Conservation (phyloP, 2,888 invertebrate genomes). For the Alloplasta piceator region DNA sequence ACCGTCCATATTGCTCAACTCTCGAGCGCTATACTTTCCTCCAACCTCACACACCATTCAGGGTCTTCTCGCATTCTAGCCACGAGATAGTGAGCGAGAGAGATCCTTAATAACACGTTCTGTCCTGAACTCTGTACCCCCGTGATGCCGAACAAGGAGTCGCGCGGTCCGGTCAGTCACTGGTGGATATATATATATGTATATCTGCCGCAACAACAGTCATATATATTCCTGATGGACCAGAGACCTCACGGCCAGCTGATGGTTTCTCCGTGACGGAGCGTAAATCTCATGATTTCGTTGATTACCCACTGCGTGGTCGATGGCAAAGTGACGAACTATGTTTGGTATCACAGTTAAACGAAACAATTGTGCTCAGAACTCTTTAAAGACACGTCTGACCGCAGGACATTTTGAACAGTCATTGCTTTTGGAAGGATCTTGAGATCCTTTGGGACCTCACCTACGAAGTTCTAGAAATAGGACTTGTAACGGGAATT, state of each 20-base stretch:
- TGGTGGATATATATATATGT: not conserved
- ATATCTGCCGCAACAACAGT: constrained; percentile 2
- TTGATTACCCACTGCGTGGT: not conserved
- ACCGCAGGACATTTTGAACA: too few relatives aligned
- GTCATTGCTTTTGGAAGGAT: too few relatives aligned
- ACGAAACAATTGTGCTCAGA: too few relatives aligned
- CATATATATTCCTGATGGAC: constrained; percentile 28
- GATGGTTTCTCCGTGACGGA: constrained; percentile 18
- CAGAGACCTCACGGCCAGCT: constrained; percentile 7
- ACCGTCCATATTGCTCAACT: constrained; percentile 66
- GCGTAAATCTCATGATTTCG: constrained; percentile 7
- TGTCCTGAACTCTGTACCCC: constrained; percentile 74
- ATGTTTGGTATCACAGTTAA: not conserved
- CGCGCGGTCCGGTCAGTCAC: constrained; percentile 63
- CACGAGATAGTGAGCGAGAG: constrained; percentile 63
- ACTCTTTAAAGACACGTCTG: too few relatives aligned
- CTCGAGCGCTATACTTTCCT: constrained; percentile 44
- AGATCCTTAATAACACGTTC: constrained; percentile 77
- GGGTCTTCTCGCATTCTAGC: constrained; percentile 59
- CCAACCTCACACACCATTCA: constrained; percentile 37
- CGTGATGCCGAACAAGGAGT: constrained; percentile 59
- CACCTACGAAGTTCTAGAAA: too few relatives aligned
- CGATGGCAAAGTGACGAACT: not conserved
- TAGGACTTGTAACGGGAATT: too few relatives aligned
- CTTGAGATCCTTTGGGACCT: too few relatives aligned